These are phyloP conservation scores for Vannuccia rotundouncinata DNA, from an alignment of 2,888 invertebrate genomes.

Conservation along the genomic window DNA sequence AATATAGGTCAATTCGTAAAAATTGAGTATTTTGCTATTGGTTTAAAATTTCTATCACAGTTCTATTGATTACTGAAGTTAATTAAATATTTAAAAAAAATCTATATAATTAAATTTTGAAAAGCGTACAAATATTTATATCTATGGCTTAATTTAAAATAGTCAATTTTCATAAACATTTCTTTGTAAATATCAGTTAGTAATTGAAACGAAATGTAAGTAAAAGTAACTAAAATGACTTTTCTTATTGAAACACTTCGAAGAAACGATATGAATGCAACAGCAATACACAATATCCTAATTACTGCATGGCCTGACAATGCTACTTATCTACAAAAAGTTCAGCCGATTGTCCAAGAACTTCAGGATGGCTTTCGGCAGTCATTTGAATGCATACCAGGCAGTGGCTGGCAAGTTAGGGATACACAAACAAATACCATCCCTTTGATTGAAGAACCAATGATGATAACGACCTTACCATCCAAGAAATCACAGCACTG, in stretches of 20 bases:
- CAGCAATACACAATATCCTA: slow-evolving; percentile 26
- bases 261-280: slow-evolving; percentile 10
- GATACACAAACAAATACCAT: neutral
- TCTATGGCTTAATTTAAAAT: neutral
- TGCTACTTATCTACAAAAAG: neutral
- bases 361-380: neutral
- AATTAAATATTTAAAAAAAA: no score
- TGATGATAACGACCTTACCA: neutral
- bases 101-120: no score
- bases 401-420: neutral
- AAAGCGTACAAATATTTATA: neutral
- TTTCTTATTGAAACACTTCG: neutral
- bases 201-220: neutral
- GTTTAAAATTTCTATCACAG: no score
- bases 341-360: slow-evolving; percentile 4
- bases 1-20: no score
- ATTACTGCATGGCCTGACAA: slow-evolving; percentile 4
- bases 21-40: no score
- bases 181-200: slow-evolving; percentile 2
- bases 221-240: neutral
- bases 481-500: slow-evolving; percentile 4
- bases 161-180: neutral
- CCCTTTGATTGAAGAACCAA: slow-evolving; percentile 4
- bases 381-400: neutral
- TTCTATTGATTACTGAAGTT: no score